Evolutionary conservation across 2,113 vertebrate genomes (phyloP), one percentile per base, ranked within the genome.

Genomic region (Paraplagusia blochii): DNA sequence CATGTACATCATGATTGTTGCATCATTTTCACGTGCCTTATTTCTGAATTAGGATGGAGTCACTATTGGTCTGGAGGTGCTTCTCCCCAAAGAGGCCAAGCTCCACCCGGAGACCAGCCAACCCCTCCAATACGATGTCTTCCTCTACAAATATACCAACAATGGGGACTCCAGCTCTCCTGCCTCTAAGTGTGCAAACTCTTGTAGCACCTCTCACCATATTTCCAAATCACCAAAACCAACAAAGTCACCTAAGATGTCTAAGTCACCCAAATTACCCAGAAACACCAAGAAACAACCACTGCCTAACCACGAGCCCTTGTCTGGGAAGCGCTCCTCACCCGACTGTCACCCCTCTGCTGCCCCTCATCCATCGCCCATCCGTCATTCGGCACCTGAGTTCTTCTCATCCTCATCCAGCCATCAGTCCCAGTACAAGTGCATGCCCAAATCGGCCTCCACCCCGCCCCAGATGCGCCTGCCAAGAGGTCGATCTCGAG

Each of bases 1-100:
- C n/a, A n/a, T 76, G 9, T 68, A 36, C 65, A 58, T 52, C 72
- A 61, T 72, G 63, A 53, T 68, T 81, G 74, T 72, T 58, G 79
- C 48, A 48, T 43, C 13, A 12, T 69, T 61, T 79, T 46, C 50
- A 54, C 73, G 82, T 45, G 65, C 65, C 55, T 33, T 82, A 69
- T 74, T 71, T 69, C 72, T 62, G 78, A 48, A 58, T 72, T 85
- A 92, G 89, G 88, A 83, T 53, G 90, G 81, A 49, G 88, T 91
- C 60, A 91, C 88, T 66, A 90, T 91, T 49, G 89, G 87, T 52
- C 80, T 91, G 81, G 88, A 92, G 69, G 86, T 91, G 48, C 87
- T 90, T 47, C 88, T 91, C 38, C 90, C 87, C 57, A 90, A 89
- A 76, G 87, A 92, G 8, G 85, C 73, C 53, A 89, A 88, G 82